These are phyloP conservation scores for Liasis olivaceus DNA, from an alignment of 2,797 vertebrate genomes.

Conservation along the genomic window DNA sequence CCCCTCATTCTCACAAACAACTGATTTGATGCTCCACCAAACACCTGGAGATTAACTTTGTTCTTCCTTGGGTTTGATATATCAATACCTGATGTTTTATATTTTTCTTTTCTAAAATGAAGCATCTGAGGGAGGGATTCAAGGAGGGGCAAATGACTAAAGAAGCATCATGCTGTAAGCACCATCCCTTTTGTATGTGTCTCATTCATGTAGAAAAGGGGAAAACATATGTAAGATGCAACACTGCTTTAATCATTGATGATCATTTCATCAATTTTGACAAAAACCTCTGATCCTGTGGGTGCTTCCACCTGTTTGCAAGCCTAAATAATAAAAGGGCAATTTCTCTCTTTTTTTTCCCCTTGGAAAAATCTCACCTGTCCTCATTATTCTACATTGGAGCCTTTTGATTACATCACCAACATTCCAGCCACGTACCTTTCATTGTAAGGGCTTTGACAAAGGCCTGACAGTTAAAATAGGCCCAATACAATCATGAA, in stretches of 20 bases:
- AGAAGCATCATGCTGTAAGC: too few relatives aligned
- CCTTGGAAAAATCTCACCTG: constrained; percentile 20
- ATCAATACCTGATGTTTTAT: constrained; percentile 12
- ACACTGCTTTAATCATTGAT: background rate
- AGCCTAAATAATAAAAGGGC: constrained; percentile 18
- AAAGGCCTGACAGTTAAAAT: background rate
- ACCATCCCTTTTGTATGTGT: too few relatives aligned
- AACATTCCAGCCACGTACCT: constrained; percentile 14
- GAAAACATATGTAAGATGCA: background rate
- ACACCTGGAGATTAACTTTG: background rate
- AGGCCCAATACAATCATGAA: background rate
- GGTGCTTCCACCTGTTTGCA: constrained; percentile 23
- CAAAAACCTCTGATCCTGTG: background rate
- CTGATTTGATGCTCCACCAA: background rate
- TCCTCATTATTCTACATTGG: background rate
- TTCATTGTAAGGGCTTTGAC: constrained; percentile 4
- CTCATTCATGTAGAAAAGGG: background rate
- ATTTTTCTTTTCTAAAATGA: background rate
- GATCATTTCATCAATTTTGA: background rate
- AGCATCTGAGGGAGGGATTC: too few relatives aligned
- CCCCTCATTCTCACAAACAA: background rate
- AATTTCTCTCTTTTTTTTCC: background rate
- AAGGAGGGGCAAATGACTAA: too few relatives aligned
- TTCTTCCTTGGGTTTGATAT: background rate
- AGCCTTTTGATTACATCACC: constrained; percentile 37